Base-by-base conservation (phyloP, 2,113 vertebrate genomes). In the Artemisiospiza belli region DNA sequence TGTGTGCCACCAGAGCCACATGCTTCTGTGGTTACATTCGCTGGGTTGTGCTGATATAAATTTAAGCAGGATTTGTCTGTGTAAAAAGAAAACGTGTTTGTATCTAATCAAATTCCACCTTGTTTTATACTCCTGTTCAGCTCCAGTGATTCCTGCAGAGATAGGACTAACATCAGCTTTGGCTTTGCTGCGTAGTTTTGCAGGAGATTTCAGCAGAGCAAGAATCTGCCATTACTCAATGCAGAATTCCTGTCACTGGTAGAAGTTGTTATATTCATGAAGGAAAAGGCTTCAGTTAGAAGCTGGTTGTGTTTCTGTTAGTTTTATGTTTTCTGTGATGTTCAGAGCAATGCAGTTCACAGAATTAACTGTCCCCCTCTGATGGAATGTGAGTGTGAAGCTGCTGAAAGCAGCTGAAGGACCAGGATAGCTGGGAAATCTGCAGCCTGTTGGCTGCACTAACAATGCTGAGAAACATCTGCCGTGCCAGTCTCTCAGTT, bases 391-490 rank as follows among this genome's bases (percentile, higher is more conserved):
- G 93, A 90, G 92, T 67, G 77, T 89, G 87, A 91, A 86, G 90
- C 83, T 95, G 93, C 68, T 94, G 91, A 93, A 95, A 95, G 89
- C 91, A 89, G 91, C 83, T 83, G 92, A 87, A 89, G 74, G 66
- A 83, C 35, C 37, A 37, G 64, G 52, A 79, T 43, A 83, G 64
- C 52, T 88, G 79, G 51, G 79, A 95, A 90, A 88, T 93, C 61
- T 90, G 79, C 67, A 85, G 55, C 54, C 51, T 59, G 4, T 35
- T 82, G 95, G 59, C 75, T 91, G 63, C 37, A 19, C 54, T 67
- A 68, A 57, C 68, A 79, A 14, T 64, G 25, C 21, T 52, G 66
- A 81, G 77, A 84, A 96, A 96, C 88, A 81, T 92, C 86, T 88
- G 90, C 52, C 37, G n/a, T 67, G 79, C 83, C 82, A 70, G 37